These are phyloP conservation scores for Limnephilus marmoratus DNA, from an alignment of 2,888 invertebrate species.

Conservation along the genomic window DNA sequence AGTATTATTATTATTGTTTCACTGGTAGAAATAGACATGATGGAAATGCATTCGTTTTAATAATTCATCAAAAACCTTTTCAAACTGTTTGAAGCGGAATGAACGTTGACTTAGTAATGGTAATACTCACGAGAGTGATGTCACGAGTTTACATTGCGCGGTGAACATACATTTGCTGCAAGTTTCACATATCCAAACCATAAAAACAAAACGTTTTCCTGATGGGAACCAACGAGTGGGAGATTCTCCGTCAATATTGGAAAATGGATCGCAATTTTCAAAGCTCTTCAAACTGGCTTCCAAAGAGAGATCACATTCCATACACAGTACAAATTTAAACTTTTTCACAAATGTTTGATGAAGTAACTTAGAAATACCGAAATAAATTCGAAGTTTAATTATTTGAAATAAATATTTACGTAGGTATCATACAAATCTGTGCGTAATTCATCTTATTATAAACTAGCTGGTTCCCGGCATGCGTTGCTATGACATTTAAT, in stretches of 20 bases:
- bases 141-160: neutral
- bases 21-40: too few relatives aligned
- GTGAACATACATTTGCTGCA: neutral
- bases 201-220: neutral
- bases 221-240: neutral
- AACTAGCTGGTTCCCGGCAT: too few relatives aligned
- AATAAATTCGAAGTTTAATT: too few relatives aligned
- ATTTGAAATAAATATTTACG: too few relatives aligned
- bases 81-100: neutral
- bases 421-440: too few relatives aligned
- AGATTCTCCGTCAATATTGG: neutral
- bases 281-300: neutral
- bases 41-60: neutral
- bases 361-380: too few relatives aligned
- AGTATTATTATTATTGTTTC: too few relatives aligned
- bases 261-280: conserved; percentile 2
- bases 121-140: neutral
- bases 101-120: neutral
- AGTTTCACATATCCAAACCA: neutral
- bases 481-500: too few relatives aligned
- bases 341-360: neutral
- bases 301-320: too few relatives aligned
- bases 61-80: neutral
- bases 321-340: neutral
- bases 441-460: too few relatives aligned